Evolutionary conservation across 2,113 vertebrate genomes (phyloP).

Genomic region (Ploceus nigricollis): DNA sequence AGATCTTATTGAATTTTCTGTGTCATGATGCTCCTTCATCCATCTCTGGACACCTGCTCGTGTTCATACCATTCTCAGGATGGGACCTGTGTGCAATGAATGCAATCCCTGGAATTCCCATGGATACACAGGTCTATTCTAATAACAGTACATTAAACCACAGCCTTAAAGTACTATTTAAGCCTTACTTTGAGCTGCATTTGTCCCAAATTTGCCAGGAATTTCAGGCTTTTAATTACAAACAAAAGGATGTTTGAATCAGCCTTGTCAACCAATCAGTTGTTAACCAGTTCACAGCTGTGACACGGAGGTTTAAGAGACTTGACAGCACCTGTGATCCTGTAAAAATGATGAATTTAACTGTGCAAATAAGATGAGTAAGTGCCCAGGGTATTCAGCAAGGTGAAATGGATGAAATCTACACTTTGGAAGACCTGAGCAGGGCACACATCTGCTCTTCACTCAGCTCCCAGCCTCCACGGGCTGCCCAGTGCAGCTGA

Average conservation of each 20-base stretch:
- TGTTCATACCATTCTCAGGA: neutral
- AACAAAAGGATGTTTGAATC: neutral
- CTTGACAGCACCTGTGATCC: neutral
- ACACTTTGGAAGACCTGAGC: neutral
- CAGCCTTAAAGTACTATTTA: neutral
- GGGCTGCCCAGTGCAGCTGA: neutral
- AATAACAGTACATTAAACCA: neutral
- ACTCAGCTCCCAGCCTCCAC: rapidly evolving
- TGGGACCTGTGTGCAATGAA: neutral
- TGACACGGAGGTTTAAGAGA: rapidly evolving
- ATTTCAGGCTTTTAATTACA: neutral
- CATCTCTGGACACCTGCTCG: neutral
- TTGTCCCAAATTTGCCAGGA: neutral
- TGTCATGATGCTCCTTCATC: neutral
- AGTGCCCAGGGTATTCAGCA: neutral
- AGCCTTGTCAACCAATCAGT: neutral
- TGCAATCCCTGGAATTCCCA: neutral
- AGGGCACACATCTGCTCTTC: neutral
- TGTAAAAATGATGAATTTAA: neutral
- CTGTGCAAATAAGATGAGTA: rapidly evolving
- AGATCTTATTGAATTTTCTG: neutral
- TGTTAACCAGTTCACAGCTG: neutral
- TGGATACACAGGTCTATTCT: neutral
- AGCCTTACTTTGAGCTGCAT: neutral
- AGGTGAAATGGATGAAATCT: neutral